Base-by-base conservation (phyloP, 1,140 invertebrate genomes). In the Agrypnia vestita region DNA sequence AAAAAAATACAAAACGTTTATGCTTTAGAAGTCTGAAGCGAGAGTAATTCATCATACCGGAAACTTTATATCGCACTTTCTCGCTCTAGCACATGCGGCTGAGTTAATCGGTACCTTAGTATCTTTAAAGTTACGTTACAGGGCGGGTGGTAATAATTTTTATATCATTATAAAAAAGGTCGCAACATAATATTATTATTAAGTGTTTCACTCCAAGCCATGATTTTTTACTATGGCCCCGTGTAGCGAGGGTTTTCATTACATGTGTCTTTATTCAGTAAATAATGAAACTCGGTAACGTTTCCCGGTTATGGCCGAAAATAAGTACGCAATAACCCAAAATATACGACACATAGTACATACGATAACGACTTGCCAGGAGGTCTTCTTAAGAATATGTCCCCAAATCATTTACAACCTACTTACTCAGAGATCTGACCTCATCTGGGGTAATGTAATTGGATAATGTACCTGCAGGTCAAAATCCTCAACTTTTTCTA, bases 221-320 rank as follows among this genome's bases (percentile, higher is more conserved):
- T 35, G 25, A 35, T 59, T n/a, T 59, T 59, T 67, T 67, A 67
- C 62, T 59, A 67, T 3, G 62, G n/a, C 13, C 43, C 46, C 47
- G 51, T 71, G 67, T 71, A 17, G 47, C 47, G 17, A 17, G 35
- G n/a, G 0, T 13, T 51, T 71, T 71, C 67, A 71, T 71, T 71
- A 53, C 67, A 51, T 71, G n/a, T 51, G 51, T 71, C n/a, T 67
- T 71, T 51, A 71, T 49, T 35, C 17, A 46, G 46, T 49, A 51
- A 71, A 51, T 71, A 71, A 71, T 71, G 47, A 71, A 49, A 71
- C 46, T 21, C 17, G 67, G 17, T 12, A 71, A 19, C 46, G 46
- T 71, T 71, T 71, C 4, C 47, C 46, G 25, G 44, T 51, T 71
- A 51, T 49, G 51, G 49, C 46, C 17, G 17, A 13, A 15, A 51